Evolutionary conservation across 2,113 vertebrate species (phyloP), one percentile per base, ranked within the genome.

Genomic region (Brachyhypopomus occidentalis): DNA sequence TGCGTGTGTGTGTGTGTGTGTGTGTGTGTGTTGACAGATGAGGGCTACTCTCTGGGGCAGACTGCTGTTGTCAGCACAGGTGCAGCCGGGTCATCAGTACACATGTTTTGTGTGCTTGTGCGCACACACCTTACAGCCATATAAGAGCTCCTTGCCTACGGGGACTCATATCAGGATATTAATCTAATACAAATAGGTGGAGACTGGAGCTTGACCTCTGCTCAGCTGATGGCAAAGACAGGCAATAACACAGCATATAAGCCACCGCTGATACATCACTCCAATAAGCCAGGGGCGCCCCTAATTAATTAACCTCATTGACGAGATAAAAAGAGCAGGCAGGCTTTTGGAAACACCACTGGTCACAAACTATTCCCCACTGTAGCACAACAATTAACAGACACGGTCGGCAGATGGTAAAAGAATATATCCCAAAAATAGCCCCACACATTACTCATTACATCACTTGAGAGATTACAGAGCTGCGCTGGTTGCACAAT

Each of bases 61-160:
- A 83, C 78, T 83, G 78, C 81, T 83, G 69, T 83, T 83, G 81
- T 86, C 85, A 86, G 85, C 82, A 84, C 82, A 84, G 82, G 85
- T 86, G 85, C 82, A 62, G 66, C 30, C 48, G 55, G 84, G 81
- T 86, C 84, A 83, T 86, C 81, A 45, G 78, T 86, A 83, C 81
- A 73, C 66, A 75, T 9, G 73, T 48, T 30, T 38, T 36, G 80
- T 52, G 80, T n/a, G 67, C 34, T 34, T 63, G 60, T 56, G 56
- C n/a, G 14, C 48, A 58, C 66, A 80, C 67, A 80, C 71, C 67
- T 77, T 79, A 60, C 79, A 75, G 63, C 58, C 56, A 19, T 78
- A 81, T 38, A 80, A 83, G 74, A 80, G 74, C 81, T 41, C 77
- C 67, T 75, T 66, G 71, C 77, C 77, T 74, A 22, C 62, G 74